phyloP scores from a whole-genome alignment of 2,888 invertebrate species.

The Periphyllus acericola region DNA sequence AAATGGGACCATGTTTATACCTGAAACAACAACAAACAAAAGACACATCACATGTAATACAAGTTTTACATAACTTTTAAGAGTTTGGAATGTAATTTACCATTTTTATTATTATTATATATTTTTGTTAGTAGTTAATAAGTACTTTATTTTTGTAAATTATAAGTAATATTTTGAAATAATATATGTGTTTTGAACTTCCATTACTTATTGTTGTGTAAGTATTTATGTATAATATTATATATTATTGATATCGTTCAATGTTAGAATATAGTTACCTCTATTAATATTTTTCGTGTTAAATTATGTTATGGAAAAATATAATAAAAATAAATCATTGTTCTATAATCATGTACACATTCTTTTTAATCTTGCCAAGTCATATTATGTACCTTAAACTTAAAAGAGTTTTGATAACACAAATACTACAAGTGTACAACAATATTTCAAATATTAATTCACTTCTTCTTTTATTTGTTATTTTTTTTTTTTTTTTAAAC shows the following conservation, averaged over 20 bases:
- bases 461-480: too few species aligned
- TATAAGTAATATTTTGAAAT: neutral
- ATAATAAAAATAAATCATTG: neutral
- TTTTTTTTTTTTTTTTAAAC: too few species aligned
- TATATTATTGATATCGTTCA: slow-evolving; percentile 23
- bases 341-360: slow-evolving; percentile 1
- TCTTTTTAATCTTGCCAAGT: neutral
- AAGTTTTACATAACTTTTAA: slow-evolving; percentile 21
- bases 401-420: too few species aligned
- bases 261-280: slow-evolving; percentile 56
- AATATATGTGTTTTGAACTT: neutral
- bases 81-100: slow-evolving; percentile 8
- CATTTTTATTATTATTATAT: neutral
- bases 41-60: slow-evolving; percentile 16
- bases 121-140: slow-evolving; percentile 9
- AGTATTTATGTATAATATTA: neutral
- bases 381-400: too few species aligned
- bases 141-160: slow-evolving; percentile 2
- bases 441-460: too few species aligned
- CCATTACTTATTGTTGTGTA: neutral
- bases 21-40: neutral
- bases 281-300: slow-evolving; percentile 22
- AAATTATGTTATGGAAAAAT: slow-evolving; percentile 26
- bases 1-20: slow-evolving; percentile 21
- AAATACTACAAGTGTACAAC: too few species aligned